Percentiles rank a stretch among this genome's conserved stretches.
Evolutionary conservation across 2,113 vertebrate species (phyloP).

Genomic region (Morone saxatilis): DNA sequence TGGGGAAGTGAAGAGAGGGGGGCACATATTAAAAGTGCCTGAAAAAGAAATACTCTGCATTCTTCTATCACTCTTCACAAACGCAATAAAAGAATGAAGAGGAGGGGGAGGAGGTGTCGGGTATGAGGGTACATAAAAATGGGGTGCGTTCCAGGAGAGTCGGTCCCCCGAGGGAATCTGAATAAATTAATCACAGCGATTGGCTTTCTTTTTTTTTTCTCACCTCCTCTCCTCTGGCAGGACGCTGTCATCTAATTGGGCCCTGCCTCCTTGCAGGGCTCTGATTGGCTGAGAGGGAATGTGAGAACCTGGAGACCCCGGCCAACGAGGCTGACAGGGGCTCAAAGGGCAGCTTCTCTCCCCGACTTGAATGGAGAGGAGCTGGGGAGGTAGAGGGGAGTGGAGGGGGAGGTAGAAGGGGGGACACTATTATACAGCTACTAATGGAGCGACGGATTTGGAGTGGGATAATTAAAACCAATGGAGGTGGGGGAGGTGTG

Average conservation of each 20-base stretch:
- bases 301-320: constrained; percentile 90
- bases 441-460: constrained; percentile 80
- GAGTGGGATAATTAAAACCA: constrained; percentile 88
- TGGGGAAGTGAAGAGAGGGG: constrained; percentile 68
- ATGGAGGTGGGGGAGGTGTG: constrained; percentile 44
- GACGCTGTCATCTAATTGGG: constrained; percentile 78
- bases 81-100: constrained; percentile 81
- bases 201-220: constrained; percentile 83
- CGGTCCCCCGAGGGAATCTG: constrained; percentile 83
- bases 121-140: constrained; percentile 65
- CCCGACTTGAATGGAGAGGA: constrained; percentile 76
- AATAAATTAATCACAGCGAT: constrained; percentile 92
- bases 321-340: constrained; percentile 86
- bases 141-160: constrained; percentile 82
- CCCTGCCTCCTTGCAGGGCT: constrained; percentile 77
- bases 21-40: constrained; percentile 84
- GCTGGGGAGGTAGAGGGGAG: constrained; percentile 41
- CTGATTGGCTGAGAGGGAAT: constrained; percentile 84
- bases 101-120: constrained; percentile 34
- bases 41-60: constrained; percentile 89
- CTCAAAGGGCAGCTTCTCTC: constrained; percentile 86
- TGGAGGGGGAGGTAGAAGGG: constrained; percentile 16
- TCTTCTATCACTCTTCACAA: constrained; percentile 88
- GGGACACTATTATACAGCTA: constrained; percentile 81
- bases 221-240: constrained; percentile 75